Conservation (phyloP, 1,140 invertebrate genomes). For the Euura lappo region DNA sequence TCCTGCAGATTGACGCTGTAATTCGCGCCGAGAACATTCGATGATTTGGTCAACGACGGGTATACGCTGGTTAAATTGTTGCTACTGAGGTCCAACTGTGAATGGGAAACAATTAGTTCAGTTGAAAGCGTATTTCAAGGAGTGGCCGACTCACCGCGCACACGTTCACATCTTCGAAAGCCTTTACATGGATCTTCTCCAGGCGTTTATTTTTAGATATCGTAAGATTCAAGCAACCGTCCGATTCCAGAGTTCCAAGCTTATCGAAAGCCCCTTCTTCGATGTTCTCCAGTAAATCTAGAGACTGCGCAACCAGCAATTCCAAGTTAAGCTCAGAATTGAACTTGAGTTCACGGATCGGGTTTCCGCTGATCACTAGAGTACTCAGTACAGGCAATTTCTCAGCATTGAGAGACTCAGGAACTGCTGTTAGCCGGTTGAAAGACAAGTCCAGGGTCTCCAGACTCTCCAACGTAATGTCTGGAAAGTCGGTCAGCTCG, state of each 20-base stretch:
- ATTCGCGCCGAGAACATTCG: conserved; percentile 20
- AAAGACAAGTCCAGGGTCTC: conserved; percentile 61
- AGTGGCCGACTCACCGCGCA: conserved; percentile 44
- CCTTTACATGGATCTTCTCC: conserved; percentile 30
- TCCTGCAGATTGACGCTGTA: conserved; percentile 46
- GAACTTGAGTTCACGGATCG: conserved; percentile 41
- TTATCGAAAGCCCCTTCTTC: conserved; percentile 35
- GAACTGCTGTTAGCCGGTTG: conserved; percentile 55
- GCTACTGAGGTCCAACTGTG: conserved; percentile 48
- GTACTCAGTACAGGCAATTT: conserved; percentile 41
- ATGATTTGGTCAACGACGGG: conserved; percentile 27
- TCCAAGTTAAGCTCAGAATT: conserved; percentile 31
- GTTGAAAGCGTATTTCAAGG: too few species aligned
- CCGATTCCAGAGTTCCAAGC: conserved; percentile 25
- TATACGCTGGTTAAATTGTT: conserved; percentile 42
- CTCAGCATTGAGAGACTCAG: conserved; percentile 34
- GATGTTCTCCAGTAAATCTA: conserved; percentile 36
- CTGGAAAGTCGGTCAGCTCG: conserved; percentile 34
- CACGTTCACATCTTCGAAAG: conserved; percentile 36
- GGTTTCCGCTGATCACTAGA: conserved; percentile 42
- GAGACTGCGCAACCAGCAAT: conserved; percentile 33
- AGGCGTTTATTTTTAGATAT: conserved; percentile 40
- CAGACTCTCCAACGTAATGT: conserved; percentile 37
- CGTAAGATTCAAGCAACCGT: conserved; percentile 42
- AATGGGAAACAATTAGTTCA: conserved; percentile 17